Evolutionary conservation across 2,113 vertebrate genomes (phyloP).

Genomic region (Cryptotis parvus): DNA sequence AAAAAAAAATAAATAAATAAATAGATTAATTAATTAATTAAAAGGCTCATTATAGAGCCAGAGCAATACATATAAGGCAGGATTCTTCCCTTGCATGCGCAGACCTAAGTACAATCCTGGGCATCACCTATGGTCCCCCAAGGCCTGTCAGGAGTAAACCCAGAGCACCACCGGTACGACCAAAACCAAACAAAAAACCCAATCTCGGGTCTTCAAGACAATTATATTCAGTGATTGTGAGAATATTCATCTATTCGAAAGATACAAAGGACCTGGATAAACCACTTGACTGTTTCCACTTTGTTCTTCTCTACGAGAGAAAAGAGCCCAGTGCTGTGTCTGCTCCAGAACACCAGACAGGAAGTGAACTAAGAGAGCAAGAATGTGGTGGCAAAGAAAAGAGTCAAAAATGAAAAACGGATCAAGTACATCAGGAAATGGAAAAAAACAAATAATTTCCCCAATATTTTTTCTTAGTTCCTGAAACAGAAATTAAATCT

Average conservation of each 20-base stretch:
- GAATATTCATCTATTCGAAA: slow-evolving; percentile 32
- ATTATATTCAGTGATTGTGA: background rate
- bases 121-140: no score
- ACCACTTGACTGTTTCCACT: background rate
- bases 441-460: slow-evolving; percentile 80
- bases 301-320: slow-evolving; percentile 15
- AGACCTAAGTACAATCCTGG: slow-evolving; percentile 4
- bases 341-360: slow-evolving; percentile 70
- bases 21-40: no score
- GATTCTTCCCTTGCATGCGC: background rate
- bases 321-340: slow-evolving; percentile 63
- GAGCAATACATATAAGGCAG: no score
- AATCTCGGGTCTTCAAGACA: no score
- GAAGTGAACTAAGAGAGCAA: slow-evolving; percentile 77
- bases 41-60: background rate
- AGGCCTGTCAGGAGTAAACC: no score
- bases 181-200: no score
- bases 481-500: slow-evolving; percentile 68
- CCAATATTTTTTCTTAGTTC: slow-evolving; percentile 48
- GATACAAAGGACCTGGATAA: background rate
- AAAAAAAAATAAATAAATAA: no score
- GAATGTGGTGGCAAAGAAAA: slow-evolving; percentile 75
- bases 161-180: no score
- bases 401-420: slow-evolving; percentile 77
- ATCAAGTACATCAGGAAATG: slow-evolving; percentile 79